A percentile compares a stretch with the other conserved stretches of the same genome.
phyloP scores from a whole-genome alignment of 1,140 invertebrate species.

The Calephelis nemesis region DNA sequence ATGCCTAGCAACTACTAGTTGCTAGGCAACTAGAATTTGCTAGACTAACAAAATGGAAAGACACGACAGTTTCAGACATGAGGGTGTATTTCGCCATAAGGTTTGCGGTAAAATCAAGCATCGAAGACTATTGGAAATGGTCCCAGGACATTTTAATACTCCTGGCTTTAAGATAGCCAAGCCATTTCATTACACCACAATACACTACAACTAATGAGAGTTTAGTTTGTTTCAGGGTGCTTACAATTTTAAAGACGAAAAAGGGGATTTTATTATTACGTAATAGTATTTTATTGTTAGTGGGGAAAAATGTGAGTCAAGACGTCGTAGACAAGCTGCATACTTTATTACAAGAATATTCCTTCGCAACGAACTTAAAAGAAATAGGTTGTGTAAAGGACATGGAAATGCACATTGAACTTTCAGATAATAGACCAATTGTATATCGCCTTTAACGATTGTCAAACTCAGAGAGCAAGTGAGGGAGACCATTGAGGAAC shows the following conservation, averaged over 20 bases:
- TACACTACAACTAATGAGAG: too few species aligned
- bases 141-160: too few species aligned
- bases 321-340: constrained; percentile 16
- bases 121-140: too few species aligned
- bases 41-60: too few species aligned
- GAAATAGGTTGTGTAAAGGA: constrained; percentile 20
- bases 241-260: constrained; percentile 9
- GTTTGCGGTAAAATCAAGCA: too few species aligned
- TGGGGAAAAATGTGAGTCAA: not conserved
- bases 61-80: too few species aligned
- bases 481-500: constrained; percentile 3
- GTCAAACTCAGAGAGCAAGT: not conserved
- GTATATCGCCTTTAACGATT: constrained; percentile 18
- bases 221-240: constrained; percentile 14
- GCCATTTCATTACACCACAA: too few species aligned
- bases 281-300: too few species aligned
- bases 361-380: constrained; percentile 13
- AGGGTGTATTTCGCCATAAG: too few species aligned
- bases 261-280: constrained; percentile 13
- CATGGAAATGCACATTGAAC: constrained; percentile 21
- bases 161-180: too few species aligned
- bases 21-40: too few species aligned
- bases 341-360: constrained; percentile 19
- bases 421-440: constrained; percentile 22
- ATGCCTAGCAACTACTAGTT: too few species aligned